phyloP scores from a whole-genome alignment of 2,888 invertebrate species.

The Glaucopsyche alexis region DNA sequence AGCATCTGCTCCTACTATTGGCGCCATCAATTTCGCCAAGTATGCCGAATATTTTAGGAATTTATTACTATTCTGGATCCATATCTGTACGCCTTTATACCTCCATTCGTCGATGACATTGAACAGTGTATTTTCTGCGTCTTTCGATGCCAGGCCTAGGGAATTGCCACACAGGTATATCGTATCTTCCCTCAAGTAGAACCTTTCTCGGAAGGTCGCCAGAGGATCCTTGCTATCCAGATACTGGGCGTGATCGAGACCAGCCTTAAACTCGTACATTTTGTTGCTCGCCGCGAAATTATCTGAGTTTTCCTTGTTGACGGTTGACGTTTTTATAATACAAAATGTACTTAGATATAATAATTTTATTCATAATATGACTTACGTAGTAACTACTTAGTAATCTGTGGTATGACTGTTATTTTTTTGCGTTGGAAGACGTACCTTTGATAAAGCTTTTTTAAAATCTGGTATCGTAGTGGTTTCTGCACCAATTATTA shows the following conservation, averaged over 20 bases:
- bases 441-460: neutral
- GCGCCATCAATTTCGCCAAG: conserved; percentile 58
- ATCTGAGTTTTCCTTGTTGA: neutral
- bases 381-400: too few species aligned
- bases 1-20: conserved; percentile 56
- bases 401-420: neutral
- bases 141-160: conserved; percentile 61
- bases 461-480: too few species aligned
- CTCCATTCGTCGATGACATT: conserved; percentile 58
- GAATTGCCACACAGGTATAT: conserved; percentile 70
- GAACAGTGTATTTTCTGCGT: conserved; percentile 53
- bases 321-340: conserved; percentile 20
- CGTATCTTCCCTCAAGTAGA: conserved; percentile 52
- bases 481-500: too few species aligned
- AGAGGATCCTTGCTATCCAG: conserved; percentile 62
- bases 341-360: neutral
- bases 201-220: conserved; percentile 56
- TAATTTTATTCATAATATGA: neutral
- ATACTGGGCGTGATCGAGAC: conserved; percentile 50
- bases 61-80: conserved; percentile 56
- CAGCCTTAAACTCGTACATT: conserved; percentile 47
- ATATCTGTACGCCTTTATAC: conserved; percentile 58
- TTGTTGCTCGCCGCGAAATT: neutral
- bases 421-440: neutral
- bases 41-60: conserved; percentile 56